A percentile compares a stretch with the other conserved stretches of the same genome.
These are phyloP conservation scores for Hypotaenidia okinawae DNA, from an alignment of 2,797 vertebrate genomes.

Conservation along the genomic window DNA sequence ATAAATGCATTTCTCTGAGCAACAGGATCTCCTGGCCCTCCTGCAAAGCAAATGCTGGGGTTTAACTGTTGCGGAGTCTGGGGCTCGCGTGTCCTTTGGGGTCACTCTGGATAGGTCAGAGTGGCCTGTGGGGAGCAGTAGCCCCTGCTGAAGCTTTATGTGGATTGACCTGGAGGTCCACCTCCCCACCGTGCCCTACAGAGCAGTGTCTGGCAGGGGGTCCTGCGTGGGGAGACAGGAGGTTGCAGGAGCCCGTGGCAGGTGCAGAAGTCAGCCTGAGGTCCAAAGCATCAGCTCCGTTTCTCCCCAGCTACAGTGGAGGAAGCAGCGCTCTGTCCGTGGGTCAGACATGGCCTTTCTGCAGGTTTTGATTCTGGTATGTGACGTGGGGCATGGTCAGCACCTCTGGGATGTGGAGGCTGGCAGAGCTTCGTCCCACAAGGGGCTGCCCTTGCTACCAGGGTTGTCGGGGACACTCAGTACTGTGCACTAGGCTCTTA, in stretches of 20 bases:
- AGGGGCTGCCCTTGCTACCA: background rate
- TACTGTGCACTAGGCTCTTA: background rate
- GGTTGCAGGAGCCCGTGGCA: background rate
- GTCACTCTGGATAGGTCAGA: background rate
- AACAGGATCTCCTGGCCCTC: conserved; percentile 46
- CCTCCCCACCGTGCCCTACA: accelerated
- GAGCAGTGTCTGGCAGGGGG: background rate
- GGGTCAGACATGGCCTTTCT: background rate
- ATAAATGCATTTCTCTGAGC: conserved; percentile 41
- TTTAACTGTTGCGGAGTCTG: conserved; percentile 19
- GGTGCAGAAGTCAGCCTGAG: background rate
- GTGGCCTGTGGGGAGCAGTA: background rate
- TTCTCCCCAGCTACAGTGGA: accelerated
- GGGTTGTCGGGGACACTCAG: background rate
- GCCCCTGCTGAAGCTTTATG: background rate
- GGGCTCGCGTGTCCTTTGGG: background rate
- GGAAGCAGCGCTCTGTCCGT: accelerated
- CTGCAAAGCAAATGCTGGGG: background rate
- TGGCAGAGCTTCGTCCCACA: background rate
- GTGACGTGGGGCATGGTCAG: accelerated
- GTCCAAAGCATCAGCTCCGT: accelerated
- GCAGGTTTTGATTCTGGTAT: background rate
- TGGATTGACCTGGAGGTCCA: background rate
- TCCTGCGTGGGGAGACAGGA: background rate
- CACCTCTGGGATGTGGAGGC: background rate